Evolutionary conservation across 2,797 vertebrate species (phyloP), one percentile per base, ranked within the genome.

Genomic region (Pipistrellus pipistrellus): DNA sequence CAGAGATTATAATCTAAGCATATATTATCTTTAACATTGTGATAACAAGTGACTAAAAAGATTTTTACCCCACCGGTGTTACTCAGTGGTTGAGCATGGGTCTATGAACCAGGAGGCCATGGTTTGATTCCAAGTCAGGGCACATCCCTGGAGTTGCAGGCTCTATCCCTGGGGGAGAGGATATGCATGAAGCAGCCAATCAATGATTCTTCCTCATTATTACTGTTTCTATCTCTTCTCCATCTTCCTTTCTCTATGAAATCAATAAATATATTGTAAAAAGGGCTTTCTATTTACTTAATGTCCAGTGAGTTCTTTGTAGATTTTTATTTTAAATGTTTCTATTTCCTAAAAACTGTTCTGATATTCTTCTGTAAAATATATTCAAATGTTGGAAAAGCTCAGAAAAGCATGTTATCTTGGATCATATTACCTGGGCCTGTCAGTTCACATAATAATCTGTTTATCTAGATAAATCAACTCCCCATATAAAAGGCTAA

Each of bases 311-410:
- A 27, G 8, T 75, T 48, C 57, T 62, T 38, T 71, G 10, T 20
- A 71, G 30, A 41, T 69, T 86, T 88, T 82, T 66, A 18, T 57
- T 92, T 95, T 55, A 30, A 72, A 57, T 85, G 66, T 55, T 64
- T 69, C 10, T 46, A 41, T 41, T 66, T 68, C 4, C 4, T 0
- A 10, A 32, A 75, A 53, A 44, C 8, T 8, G 2, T 48, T 46
- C 2, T 4, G 20, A 8, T 32, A 27, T 32, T 59, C 30, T 81
- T 81, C 13, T 68, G 6, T 23, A 69, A 18, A 69, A 41, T 85
- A 35, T 25, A 20, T 76, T 51, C 1, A 68, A 80, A n/a, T 35
- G 3, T 35, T 25, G 11, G 8, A 66, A 89, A 55, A 51, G 76
- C 21, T 71, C 6, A 32, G 25, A 78, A 66, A 72, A 73, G 3